These are phyloP conservation scores for Prionace glauca DNA, from an alignment of 2,797 vertebrate species.

Conservation along the genomic window DNA sequence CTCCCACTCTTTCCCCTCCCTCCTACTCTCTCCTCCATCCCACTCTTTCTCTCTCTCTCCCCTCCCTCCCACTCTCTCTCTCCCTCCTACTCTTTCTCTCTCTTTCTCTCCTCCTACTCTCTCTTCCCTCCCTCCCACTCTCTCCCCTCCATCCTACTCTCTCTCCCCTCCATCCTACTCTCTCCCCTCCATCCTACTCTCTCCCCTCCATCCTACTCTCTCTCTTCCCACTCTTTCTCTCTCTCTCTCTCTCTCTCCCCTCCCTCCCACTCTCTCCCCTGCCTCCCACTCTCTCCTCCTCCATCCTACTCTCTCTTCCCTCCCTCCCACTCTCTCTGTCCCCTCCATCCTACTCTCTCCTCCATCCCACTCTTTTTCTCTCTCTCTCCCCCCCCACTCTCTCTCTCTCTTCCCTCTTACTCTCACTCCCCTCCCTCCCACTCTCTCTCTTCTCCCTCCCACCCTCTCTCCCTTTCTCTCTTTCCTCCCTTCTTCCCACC, in stretches of 20 bases:
- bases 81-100: no score
- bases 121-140: no score
- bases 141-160: slow-evolving; percentile 25
- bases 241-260: background rate
- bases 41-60: no score
- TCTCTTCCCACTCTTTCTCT: no score
- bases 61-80: no score
- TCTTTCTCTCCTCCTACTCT: no score
- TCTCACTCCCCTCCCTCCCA: slow-evolving; percentile 45
- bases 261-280: slow-evolving; percentile 44
- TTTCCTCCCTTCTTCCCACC: slow-evolving; percentile 24
- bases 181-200: slow-evolving; percentile 34
- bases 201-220: no score
- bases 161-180: slow-evolving; percentile 36
- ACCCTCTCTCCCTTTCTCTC: slow-evolving; percentile 48
- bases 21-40: background rate
- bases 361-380: slow-evolving; percentile 39
- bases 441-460: slow-evolving; percentile 43
- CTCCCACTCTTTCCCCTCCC: slow-evolving; percentile 40
- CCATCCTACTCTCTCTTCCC: slow-evolving; percentile 42
- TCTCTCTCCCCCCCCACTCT: background rate
- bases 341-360: background rate
- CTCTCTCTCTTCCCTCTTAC: slow-evolving; percentile 40
- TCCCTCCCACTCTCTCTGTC: slow-evolving; percentile 37
- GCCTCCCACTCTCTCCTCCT: slow-evolving; percentile 45